Conservation (phyloP, 1,140 invertebrate genomes). For the Trichonephila inaurata region DNA sequence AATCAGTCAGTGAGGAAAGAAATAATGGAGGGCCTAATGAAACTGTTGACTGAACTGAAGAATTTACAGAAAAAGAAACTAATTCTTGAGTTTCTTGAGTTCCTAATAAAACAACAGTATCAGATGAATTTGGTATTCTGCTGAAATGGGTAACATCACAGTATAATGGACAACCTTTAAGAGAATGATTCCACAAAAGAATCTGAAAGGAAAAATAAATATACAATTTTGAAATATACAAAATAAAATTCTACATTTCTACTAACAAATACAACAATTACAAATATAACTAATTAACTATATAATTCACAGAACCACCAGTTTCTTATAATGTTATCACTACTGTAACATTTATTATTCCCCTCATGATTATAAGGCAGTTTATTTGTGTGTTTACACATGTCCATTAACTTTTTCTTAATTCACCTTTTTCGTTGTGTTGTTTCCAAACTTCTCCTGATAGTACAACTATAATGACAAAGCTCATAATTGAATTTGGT, state of each 20-base stretch:
- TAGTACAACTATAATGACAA: too few species aligned
- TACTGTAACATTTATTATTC: too few species aligned
- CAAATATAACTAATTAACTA: too few species aligned
- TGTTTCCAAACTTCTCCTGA: too few species aligned
- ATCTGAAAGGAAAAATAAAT: constrained; percentile 35
- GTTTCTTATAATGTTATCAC: too few species aligned
- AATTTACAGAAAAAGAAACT: constrained; percentile 12
- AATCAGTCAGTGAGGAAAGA: constrained; percentile 37
- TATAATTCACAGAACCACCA: too few species aligned
- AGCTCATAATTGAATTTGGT: too few species aligned
- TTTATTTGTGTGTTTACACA: too few species aligned
- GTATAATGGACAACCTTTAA: constrained; percentile 49
- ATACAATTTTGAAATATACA: neutral
- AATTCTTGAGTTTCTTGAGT: constrained; percentile 52
- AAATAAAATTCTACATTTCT: neutral
- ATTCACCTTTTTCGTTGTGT: too few species aligned
- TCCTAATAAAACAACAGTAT: constrained; percentile 32
- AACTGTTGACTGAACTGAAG: constrained; percentile 33
- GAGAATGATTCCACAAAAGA: constrained; percentile 51
- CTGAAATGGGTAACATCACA: constrained; percentile 27
- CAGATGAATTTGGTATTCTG: neutral
- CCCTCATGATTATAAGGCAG: too few species aligned
- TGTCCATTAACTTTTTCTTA: too few species aligned
- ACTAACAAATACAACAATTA: too few species aligned
- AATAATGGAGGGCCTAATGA: constrained; percentile 34